Evolutionary conservation across 2,797 vertebrate genomes (phyloP), one percentile per base, ranked within the genome.

Genomic region (Rhinatrema bivittatum): DNA sequence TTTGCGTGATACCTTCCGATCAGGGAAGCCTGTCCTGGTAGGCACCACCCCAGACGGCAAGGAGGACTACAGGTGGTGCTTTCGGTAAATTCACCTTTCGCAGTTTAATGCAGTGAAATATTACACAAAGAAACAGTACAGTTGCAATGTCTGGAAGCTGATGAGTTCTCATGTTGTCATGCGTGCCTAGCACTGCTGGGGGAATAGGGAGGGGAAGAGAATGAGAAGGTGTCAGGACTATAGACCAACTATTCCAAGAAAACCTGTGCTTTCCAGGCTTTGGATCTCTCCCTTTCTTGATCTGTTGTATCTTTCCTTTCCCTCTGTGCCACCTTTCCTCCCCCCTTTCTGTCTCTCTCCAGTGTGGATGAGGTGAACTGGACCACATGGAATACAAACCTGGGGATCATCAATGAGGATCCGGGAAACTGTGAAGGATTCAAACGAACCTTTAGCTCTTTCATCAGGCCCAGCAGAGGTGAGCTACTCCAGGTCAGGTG

Each of bases 291-390:
- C 9, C 50, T 59, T 53, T 44, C 20, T 29, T 95, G 93, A 65
- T 90, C n/a, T 15, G 23, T 80, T 42, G 90, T 57, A 72, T 97
- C 62, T 63, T 41, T 65, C 86, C 78, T 50, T 89, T 91, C 25
- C 74, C 60, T 1, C 78, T 81, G 5, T 90, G 81, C n/a, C n/a
- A n/a, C n/a, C n/a, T n/a, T n/a, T n/a, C n/a, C n/a, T n/a, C n/a
- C n/a, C n/a, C n/a, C n/a, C n/a, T n/a, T n/a, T n/a, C n/a, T n/a
- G n/a, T n/a, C n/a, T n/a, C n/a, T 74, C 62, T 41, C 64, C 43
- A 98, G 94, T 73, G 91, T 98, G 47, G 91, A 97, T 36, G 91
- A 97, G 68, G 87, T 95, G 60, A 95, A 97, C 80, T 99, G 96
- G 96, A 93, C 88, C 72, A 93, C 89, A 1, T 99, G 96, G 94